Conservation (phyloP, 2,888 invertebrate species). For the Dorcus hopei region DNA sequence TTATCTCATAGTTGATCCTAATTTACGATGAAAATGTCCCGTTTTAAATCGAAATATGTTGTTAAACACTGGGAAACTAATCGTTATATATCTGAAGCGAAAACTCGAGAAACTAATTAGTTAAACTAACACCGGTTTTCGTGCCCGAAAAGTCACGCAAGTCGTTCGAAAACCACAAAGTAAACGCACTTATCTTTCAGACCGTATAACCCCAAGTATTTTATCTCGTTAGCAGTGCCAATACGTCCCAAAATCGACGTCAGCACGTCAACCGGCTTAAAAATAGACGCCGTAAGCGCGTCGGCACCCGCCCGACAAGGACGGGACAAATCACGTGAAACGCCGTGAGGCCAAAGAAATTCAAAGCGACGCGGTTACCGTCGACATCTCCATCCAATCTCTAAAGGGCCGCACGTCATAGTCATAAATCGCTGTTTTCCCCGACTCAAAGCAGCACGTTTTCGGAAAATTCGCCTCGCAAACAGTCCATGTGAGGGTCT, state of each 20-base stretch:
- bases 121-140: too few species aligned
- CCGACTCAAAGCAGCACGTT: not conserved
- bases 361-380: not conserved
- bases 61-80: too few species aligned
- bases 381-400: not conserved
- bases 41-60: too few species aligned
- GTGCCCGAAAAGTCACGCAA: not conserved
- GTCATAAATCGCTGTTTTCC: not conserved
- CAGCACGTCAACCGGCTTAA: conserved; percentile 6
- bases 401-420: not conserved
- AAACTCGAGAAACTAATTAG: too few species aligned
- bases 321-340: not conserved
- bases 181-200: conserved; percentile 29
- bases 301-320: not conserved
- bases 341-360: not conserved
- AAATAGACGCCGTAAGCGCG: conserved; percentile 1
- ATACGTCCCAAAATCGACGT: conserved; percentile 6
- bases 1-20: too few species aligned
- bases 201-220: conserved; percentile 38
- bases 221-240: conserved; percentile 40
- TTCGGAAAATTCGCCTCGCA: not conserved
- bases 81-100: too few species aligned
- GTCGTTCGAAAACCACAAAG: conserved; percentile 18
- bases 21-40: too few species aligned
- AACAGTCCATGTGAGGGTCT: not conserved